A percentile compares a stretch with the other conserved stretches of the same genome.
phyloP scores from a whole-genome alignment of 2,113 vertebrate species.

The Chunga burmeisteri region DNA sequence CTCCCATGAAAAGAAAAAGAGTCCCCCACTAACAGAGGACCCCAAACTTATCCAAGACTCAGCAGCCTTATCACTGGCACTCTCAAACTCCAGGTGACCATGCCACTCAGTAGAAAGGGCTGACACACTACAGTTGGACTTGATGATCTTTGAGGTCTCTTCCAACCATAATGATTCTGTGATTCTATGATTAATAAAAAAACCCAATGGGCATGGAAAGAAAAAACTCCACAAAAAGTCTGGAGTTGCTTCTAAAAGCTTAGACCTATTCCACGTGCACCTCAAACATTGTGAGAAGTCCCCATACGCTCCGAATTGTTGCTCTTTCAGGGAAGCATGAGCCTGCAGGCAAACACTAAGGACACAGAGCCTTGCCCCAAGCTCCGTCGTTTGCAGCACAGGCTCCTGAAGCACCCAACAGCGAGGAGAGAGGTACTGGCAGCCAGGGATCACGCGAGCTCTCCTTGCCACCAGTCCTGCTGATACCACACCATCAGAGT shows the following conservation, averaged over 20 bases:
- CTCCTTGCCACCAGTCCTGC: neutral
- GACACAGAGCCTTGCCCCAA: neutral
- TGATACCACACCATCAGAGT: neutral
- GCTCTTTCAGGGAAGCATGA: neutral
- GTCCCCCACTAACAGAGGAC: neutral
- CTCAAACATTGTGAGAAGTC: neutral
- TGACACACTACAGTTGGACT: neutral
- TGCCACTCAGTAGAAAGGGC: neutral
- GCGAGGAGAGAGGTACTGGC: neutral
- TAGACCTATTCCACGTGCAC: accelerated
- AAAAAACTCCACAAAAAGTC: neutral
- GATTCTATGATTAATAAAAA: neutral
- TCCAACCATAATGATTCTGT: no score
- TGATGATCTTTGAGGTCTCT: no score
- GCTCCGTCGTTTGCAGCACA: neutral
- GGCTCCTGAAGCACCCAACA: neutral
- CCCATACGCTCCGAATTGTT: neutral
- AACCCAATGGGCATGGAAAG: neutral
- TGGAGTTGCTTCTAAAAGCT: neutral
- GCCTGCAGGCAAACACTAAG: neutral
- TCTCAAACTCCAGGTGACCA: neutral
- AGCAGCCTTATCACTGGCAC: neutral
- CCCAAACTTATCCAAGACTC: neutral
- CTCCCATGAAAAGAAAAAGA: neutral
- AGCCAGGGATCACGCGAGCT: neutral